phyloP scores from a whole-genome alignment of 1,140 invertebrate species.

The Drosophila tristis region DNA sequence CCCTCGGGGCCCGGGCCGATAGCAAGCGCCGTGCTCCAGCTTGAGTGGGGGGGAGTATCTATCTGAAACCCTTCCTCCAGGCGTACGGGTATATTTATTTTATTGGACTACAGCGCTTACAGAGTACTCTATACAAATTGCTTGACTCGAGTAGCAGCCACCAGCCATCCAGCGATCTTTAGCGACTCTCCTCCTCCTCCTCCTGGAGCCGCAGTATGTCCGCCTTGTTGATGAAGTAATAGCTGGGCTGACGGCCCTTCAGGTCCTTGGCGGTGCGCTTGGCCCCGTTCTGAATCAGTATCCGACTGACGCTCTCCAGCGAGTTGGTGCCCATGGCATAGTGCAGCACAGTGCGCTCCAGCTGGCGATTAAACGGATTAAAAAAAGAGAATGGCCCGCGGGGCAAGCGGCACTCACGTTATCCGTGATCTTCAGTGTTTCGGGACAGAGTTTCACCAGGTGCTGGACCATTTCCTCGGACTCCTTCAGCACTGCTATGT shows the following conservation, averaged over 20 bases:
- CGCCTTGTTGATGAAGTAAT: conserved; percentile 96
- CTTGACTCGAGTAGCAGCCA: conserved; percentile 9
- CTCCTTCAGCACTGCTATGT: conserved; percentile 92
- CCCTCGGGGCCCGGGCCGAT: conserved; percentile 5
- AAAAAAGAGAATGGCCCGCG: too few species aligned
- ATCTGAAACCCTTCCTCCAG: not conserved
- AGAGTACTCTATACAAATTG: conserved; percentile 31
- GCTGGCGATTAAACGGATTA: conserved; percentile 84
- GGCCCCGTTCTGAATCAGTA: conserved; percentile 92
- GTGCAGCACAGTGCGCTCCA: conserved; percentile 93
- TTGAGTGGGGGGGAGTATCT: not conserved
- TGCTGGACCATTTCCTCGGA: conserved; percentile 91
- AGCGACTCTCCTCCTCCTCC: conserved; percentile 88
- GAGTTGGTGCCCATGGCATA: conserved; percentile 95
- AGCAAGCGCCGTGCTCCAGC: conserved; percentile 23
- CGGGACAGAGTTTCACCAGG: conserved; percentile 89
- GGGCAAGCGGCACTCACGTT: conserved; percentile 88
- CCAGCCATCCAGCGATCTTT: conserved; percentile 10
- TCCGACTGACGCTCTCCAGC: conserved; percentile 91
- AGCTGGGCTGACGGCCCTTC: conserved; percentile 94
- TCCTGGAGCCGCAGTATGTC: conserved; percentile 93
- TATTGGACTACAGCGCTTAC: conserved; percentile 69
- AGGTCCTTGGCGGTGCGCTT: conserved; percentile 93
- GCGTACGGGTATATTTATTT: conserved; percentile 21
- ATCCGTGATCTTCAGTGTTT: conserved; percentile 90